phyloP scores from a whole-genome alignment of 2,888 invertebrate species.

The Oegoconia quadripuncta region DNA sequence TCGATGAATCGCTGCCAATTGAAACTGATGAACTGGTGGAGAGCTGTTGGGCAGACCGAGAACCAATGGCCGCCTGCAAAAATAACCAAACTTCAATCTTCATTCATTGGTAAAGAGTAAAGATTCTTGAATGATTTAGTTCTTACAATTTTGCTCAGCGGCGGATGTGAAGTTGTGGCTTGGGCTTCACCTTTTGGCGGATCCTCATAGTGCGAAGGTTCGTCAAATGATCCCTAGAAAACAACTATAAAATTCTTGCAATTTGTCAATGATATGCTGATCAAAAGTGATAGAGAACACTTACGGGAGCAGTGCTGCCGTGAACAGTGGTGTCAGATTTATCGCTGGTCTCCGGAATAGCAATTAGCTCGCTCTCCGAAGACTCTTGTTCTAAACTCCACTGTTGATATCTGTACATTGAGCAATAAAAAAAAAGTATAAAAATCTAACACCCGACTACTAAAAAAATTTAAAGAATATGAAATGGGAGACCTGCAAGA shows the following conservation, averaged over 20 bases:
- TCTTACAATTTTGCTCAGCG: constrained; percentile 52
- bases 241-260: too few species aligned
- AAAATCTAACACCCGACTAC: neutral
- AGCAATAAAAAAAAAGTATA: constrained; percentile 14
- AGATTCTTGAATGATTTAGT: too few species aligned
- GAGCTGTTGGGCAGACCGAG: constrained; percentile 60
- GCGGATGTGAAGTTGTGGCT: constrained; percentile 37
- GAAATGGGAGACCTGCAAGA: too few species aligned
- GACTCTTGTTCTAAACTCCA: constrained; percentile 88
- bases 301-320: constrained; percentile 84
- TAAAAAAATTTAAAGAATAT: too few species aligned
- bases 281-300: constrained; percentile 5
- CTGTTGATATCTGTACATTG: constrained; percentile 63
- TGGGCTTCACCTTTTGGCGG: constrained; percentile 58
- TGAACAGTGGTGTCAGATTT: constrained; percentile 91
- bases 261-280: neutral
- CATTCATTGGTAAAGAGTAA: too few species aligned
- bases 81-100: too few species aligned
- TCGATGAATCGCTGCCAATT: constrained; percentile 70
- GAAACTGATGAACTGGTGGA: constrained; percentile 70
- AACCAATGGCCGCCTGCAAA: constrained; percentile 45
- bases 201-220: constrained; percentile 81
- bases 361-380: constrained; percentile 92
- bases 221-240: constrained; percentile 83
- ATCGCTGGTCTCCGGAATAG: constrained; percentile 92